Conservation (phyloP, 2,113 vertebrate species). For the Myiagra hebetior region DNA sequence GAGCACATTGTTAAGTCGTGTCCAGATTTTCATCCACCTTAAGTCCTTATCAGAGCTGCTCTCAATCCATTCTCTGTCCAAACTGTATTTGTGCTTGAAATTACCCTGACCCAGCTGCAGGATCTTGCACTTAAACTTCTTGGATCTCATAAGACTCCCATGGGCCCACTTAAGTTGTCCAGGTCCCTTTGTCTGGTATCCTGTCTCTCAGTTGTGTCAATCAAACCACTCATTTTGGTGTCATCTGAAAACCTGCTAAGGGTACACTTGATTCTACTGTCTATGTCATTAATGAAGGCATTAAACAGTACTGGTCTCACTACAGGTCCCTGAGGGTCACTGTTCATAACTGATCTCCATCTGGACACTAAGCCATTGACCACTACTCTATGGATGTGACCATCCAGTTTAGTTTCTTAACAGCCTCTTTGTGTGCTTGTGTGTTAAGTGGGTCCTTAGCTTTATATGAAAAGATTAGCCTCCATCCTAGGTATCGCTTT, state of each 20-base stretch:
- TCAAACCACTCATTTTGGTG: not conserved
- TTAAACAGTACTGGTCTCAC: not conserved
- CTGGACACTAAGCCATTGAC: not conserved
- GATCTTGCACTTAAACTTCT: not conserved
- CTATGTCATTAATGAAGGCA: not conserved
- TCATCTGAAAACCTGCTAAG: not conserved
- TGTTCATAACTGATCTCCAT: not conserved
- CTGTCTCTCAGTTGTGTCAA: not conserved
- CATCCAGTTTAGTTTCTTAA: not conserved
- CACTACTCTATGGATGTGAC: not conserved
- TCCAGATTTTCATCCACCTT: not conserved
- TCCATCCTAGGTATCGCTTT: not conserved
- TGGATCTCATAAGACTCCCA: not conserved
- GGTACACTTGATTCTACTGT: not conserved
- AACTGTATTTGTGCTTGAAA: not conserved
- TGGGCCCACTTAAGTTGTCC: not conserved
- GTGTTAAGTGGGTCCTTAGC: not conserved
- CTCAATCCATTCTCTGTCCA: not conserved
- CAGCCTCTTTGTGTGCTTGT: not conserved
- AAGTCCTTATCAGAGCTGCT: not conserved
- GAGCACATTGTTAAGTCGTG: too few species aligned
- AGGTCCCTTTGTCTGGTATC: not conserved
- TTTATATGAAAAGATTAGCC: not conserved
- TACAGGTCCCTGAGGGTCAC: not conserved
- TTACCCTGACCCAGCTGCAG: not conserved